phyloP scores from a whole-genome alignment of 2,113 vertebrate species.

The Cichladusa arquata region DNA sequence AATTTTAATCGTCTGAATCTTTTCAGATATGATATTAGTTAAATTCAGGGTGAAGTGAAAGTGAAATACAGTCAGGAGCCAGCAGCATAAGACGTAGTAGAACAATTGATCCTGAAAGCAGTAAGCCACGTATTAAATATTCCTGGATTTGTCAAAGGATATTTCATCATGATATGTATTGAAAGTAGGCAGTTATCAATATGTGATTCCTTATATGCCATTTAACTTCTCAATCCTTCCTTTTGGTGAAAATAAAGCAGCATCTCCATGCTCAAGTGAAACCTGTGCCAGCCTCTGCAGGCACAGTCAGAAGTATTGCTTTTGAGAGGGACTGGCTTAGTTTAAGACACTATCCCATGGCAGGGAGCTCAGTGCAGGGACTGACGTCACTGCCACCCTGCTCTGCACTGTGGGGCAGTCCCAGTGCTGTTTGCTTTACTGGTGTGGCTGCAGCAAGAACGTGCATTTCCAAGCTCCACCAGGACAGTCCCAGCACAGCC shows the following conservation, averaged over 20 bases:
- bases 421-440: neutral
- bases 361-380: neutral
- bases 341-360: neutral
- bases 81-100: neutral
- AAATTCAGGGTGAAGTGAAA: neutral
- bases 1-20: neutral
- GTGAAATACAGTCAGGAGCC: neutral
- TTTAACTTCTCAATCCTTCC: neutral
- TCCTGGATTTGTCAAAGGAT: neutral
- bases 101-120: neutral
- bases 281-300: neutral
- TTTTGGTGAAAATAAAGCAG: neutral
- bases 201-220: neutral
- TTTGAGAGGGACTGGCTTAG: neutral
- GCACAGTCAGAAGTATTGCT: fast-evolving
- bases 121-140: neutral
- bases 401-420: neutral
- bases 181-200: neutral
- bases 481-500: fast-evolving
- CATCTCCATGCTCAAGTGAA: neutral
- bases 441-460: neutral
- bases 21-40: neutral
- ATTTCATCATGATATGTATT: neutral
- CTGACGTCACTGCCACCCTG: neutral
- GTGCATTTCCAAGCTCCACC: neutral